Evolutionary conservation across 2,113 vertebrate species (phyloP), one percentile per base, ranked within the genome.

Genomic region (Orcinus orca): DNA sequence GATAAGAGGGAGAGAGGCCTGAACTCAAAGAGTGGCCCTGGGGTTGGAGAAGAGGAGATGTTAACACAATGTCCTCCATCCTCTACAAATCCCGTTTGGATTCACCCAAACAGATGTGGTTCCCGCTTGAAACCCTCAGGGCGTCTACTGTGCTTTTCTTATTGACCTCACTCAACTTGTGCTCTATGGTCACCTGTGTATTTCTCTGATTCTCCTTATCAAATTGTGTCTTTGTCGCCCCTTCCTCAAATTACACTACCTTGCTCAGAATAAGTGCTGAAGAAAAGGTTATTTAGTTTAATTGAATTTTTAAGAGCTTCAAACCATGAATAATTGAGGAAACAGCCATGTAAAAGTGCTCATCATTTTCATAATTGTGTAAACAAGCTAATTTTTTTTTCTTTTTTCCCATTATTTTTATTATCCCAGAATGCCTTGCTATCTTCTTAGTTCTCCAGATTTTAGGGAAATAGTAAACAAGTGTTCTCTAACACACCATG

Each of bases 291-390:
- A 93, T 97, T 97, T 96, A 58, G 96, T 81, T 81, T 93, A 96
- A 97, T 88, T 96, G 95, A 94, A 95, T 97, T 97, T 97, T 98
- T 93, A 96, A 96, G 95, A 86, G 90, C 97, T 92, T 90, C 92
- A 96, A 96, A 95, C 86, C 95, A 97, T 96, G 93, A 98, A 96
- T 97, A 97, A 97, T 96, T 95, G 96, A 97, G 96, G 95, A 92
- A 84, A 97, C 96, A 82, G 80, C 83, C 93, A 94, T 97, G 97
- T 97, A 77, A 84, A 97, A 97, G 82, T 90, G 80, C 17, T 90
- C 62, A n/a, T 93, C 95, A 89, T 97, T 98, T 98, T 92, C 96
- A 97, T 97, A 97, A 97, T 93, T 97, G 76, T 97, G 84, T 97
- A 97, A 97, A 97, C 93, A 97, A 93, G 95, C 71, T 88, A 94